phyloP scores from a whole-genome alignment of 1,140 invertebrate genomes.

The Euborellia annulipes region DNA sequence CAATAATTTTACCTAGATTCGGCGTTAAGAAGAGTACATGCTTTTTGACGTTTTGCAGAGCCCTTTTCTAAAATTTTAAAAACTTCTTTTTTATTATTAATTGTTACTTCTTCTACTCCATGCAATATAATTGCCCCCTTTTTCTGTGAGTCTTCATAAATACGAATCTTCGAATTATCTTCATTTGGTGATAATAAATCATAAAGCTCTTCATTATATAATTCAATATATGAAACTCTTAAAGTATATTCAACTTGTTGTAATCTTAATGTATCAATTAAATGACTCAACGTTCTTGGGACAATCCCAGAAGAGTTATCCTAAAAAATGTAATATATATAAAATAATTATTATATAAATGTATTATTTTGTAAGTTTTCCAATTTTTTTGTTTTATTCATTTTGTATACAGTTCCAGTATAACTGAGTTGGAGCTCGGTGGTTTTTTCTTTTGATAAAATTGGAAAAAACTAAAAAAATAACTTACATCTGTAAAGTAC shows the following conservation, averaged over 20 bases:
- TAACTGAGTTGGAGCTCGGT: too few species aligned
- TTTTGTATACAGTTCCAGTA: background rate
- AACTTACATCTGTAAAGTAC: too few species aligned
- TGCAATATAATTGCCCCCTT: slow-evolving; percentile 88
- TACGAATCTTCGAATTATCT: slow-evolving; percentile 56
- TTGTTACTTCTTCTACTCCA: slow-evolving; percentile 82
- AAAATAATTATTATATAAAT: slow-evolving; percentile 15
- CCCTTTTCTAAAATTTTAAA: slow-evolving; percentile 76
- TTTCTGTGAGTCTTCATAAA: slow-evolving; percentile 46
- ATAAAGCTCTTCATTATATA: slow-evolving; percentile 95
- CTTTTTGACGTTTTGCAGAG: slow-evolving; percentile 74
- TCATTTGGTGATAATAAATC: slow-evolving; percentile 70
- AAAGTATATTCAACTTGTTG: slow-evolving; percentile 68
- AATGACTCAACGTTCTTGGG: slow-evolving; percentile 60
- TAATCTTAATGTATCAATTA: slow-evolving; percentile 65
- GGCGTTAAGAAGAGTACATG: slow-evolving; percentile 88
- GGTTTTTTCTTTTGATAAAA: too few species aligned
- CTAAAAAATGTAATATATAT: slow-evolving; percentile 28
- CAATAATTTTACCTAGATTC: slow-evolving; percentile 51
- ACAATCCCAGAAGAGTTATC: slow-evolving; percentile 70
- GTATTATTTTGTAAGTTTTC: background rate
- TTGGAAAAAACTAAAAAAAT: too few species aligned
- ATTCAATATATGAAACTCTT: slow-evolving; percentile 82
- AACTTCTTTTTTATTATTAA: slow-evolving; percentile 81
- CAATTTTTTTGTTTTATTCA: background rate